Percentiles rank a stretch among this genome's conserved stretches.
Conservation (phyloP, 1,140 invertebrate species). For the Piezodorus guildinii region DNA sequence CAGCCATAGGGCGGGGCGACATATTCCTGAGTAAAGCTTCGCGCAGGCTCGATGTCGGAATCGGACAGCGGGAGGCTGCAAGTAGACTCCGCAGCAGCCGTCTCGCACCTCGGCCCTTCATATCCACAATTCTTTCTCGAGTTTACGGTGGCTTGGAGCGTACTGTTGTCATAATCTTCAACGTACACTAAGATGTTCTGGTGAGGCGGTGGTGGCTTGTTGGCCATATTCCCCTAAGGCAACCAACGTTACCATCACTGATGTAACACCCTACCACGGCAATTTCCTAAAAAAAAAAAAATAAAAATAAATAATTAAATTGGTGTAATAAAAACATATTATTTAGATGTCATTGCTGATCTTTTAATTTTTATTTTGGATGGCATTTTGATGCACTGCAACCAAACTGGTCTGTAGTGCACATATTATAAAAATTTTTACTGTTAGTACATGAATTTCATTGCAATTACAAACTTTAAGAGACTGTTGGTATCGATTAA, state of each 20-base stretch:
- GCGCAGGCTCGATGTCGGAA: slow-evolving; percentile 31
- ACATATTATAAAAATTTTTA: too few species aligned
- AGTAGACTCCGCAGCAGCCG: slow-evolving; percentile 36
- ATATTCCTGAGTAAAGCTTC: slow-evolving; percentile 30
- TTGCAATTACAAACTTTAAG: too few species aligned
- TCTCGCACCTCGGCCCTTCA: slow-evolving; percentile 33
- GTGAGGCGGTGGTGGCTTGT: slow-evolving; percentile 24
- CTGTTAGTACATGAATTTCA: too few species aligned
- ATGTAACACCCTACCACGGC: slow-evolving; percentile 23
- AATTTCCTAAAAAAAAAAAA: slow-evolving; percentile 20
- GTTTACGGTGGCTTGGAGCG: slow-evolving; percentile 21
- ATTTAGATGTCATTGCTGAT: too few species aligned
- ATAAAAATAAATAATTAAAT: neutral
- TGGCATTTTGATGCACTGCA: too few species aligned
- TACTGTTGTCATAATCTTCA: slow-evolving; percentile 17
- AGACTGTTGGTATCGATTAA: too few species aligned
- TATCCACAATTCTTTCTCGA: slow-evolving; percentile 1
- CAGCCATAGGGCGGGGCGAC: slow-evolving; percentile 43
- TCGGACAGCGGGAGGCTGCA: slow-evolving; percentile 33
- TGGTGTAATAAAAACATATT: too few species aligned
- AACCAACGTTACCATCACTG: slow-evolving; percentile 25
- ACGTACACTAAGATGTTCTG: slow-evolving; percentile 26
- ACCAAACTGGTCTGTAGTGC: too few species aligned
- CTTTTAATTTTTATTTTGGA: too few species aligned
- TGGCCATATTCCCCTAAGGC: slow-evolving; percentile 24